Base-by-base conservation (phyloP, 1,140 invertebrate species). In the Xylocopa sonorina region DNA sequence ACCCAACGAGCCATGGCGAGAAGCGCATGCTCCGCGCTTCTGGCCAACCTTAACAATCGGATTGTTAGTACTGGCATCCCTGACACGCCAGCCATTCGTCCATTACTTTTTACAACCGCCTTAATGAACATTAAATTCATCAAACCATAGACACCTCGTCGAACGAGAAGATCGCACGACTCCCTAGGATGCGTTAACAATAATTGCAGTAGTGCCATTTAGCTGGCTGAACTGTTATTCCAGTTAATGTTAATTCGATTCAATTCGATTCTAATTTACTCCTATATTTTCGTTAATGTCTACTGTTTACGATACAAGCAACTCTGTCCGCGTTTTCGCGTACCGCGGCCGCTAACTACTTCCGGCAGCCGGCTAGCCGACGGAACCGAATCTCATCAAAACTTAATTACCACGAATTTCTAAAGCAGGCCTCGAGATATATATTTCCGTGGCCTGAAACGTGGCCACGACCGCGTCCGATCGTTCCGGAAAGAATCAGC, bases 1-100 rank as follows among this genome's bases (percentile, higher is more conserved):
- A 83, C 82, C 89, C 87, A 91, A 91, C 90, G 90, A 91, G 85
- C 84, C 90, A 90, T 91, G 48, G 83, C 88, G 78, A 88, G 81
- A 78, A 81, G 82, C 80, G 89, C 88, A 87, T 88, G 88, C 85
- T 82, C 85, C 81, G 29, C 50, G 83, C 62, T 82, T 75, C 58
- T 80, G 60, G 78, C 86, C 82, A 69, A 66, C 43, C 51, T 84
- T 81, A 76, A 48, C 60, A 60, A 84, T 82, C 72, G 80, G 29
- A 80, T 80, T 63, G 60, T 69, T 63, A 53, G 34, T 64, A 62
- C 57, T 57, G 57, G 67, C 57, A 66, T 79, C 48, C 69, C 32
- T 60, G 82, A 46, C 21, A 50, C 69, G 57, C 48, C 41, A 34
- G 27, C 68, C 51, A 32, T 74, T 63, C 60, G 57, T 84, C 76